phyloP scores from a whole-genome alignment of 2,113 vertebrate species.

The Clarias macrocephalus region DNA sequence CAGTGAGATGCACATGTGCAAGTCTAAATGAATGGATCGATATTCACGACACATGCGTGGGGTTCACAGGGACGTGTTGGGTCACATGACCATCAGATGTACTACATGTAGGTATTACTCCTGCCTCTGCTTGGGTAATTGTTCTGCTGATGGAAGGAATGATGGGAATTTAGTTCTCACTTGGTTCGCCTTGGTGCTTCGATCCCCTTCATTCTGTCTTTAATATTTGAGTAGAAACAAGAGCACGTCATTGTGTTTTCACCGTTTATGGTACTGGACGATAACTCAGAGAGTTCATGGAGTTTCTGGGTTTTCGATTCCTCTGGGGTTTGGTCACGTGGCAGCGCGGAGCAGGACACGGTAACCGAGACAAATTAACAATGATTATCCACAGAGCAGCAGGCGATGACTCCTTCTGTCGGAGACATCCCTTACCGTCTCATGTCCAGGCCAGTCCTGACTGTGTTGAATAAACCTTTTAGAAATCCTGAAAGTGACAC shows the following conservation, averaged over 20 bases:
- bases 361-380: not conserved
- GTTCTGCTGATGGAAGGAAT: no score
- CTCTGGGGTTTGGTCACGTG: not conserved
- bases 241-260: not conserved
- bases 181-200: not conserved
- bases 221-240: not conserved
- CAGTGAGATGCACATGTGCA: no score
- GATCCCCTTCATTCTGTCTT: not conserved
- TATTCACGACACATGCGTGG: no score
- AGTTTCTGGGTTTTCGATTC: not conserved
- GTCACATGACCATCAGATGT: no score
- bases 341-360: not conserved
- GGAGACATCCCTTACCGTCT: not conserved
- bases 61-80: no score
- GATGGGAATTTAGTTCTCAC: no score
- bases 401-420: not conserved
- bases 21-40: no score
- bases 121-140: no score
- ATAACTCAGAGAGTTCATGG: not conserved
- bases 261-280: not conserved
- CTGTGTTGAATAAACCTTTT: not conserved
- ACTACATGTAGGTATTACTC: no score
- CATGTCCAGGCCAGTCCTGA: not conserved
- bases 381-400: not conserved
- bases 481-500: not conserved